Conservation (phyloP, 2,888 invertebrate genomes). For the Zygaena filipendulae region DNA sequence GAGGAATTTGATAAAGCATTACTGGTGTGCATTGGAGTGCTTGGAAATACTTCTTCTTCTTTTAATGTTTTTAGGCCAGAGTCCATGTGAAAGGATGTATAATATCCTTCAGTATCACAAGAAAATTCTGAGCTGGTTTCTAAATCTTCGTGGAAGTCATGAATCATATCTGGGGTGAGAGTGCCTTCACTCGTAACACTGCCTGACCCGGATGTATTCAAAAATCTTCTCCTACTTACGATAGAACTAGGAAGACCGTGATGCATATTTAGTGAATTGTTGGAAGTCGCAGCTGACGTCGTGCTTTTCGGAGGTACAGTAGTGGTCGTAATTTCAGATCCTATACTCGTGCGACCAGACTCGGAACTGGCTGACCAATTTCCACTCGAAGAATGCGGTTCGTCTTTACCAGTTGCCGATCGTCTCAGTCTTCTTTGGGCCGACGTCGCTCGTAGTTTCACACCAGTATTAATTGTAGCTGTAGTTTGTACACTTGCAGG, state of each 20-base stretch:
- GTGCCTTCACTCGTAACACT: slow-evolving; percentile 89
- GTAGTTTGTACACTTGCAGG: slow-evolving; percentile 63
- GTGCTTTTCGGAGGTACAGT: slow-evolving; percentile 78
- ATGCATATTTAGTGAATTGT: slow-evolving; percentile 73
- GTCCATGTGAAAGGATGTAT: slow-evolving; percentile 97
- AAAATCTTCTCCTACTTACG: slow-evolving; percentile 73
- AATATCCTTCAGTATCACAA: slow-evolving; percentile 97
- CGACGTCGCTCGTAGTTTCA: slow-evolving; percentile 82
- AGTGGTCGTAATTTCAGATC: slow-evolving; percentile 80
- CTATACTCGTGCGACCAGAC: slow-evolving; percentile 86
- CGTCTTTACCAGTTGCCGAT: slow-evolving; percentile 76
- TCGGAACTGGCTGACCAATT: slow-evolving; percentile 96
- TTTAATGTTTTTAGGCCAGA: slow-evolving; percentile 89
- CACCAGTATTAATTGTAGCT: slow-evolving; percentile 69
- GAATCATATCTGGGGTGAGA: slow-evolving; percentile 83
- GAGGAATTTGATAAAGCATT: slow-evolving; percentile 76
- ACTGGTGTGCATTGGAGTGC: slow-evolving; percentile 78
- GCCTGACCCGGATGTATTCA: slow-evolving; percentile 82
- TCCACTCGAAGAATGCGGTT: slow-evolving; percentile 90
- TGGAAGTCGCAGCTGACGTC: slow-evolving; percentile 74
- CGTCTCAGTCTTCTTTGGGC: slow-evolving; percentile 76
- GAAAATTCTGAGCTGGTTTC: slow-evolving; percentile 94
- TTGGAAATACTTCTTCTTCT: slow-evolving; percentile 73
- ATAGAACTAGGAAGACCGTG: slow-evolving; percentile 77
- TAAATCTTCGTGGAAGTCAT: slow-evolving; percentile 83